Conservation (phyloP, 2,888 invertebrate genomes). For the Halictus ligatus region DNA sequence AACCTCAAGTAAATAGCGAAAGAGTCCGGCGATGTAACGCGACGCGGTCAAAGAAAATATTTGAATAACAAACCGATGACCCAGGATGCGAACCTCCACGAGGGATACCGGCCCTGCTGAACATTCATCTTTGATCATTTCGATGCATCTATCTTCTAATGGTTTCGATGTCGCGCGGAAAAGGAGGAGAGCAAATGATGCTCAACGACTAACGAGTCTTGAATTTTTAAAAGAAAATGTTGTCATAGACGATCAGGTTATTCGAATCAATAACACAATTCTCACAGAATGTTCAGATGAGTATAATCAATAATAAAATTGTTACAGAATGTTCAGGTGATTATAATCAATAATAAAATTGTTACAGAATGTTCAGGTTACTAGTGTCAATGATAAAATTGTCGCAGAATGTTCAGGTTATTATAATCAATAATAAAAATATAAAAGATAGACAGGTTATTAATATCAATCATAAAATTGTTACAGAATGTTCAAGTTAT, state of each 20-base stretch:
- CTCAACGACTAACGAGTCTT: neutral
- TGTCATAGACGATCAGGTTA: neutral
- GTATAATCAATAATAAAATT: neutral
- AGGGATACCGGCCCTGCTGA: neutral
- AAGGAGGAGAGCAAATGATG: neutral
- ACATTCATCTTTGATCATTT: neutral
- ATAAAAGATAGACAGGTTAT: too few species aligned
- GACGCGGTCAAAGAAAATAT: neutral
- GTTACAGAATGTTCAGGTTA: too few species aligned
- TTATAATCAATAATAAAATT: too few species aligned
- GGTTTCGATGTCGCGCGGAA: neutral
- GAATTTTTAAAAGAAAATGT: neutral
- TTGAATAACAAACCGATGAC: slow-evolving; percentile 30
- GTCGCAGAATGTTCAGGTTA: too few species aligned
- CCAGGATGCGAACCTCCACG: neutral
- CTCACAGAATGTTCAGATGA: too few species aligned
- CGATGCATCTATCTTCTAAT: neutral
- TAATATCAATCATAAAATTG: too few species aligned
- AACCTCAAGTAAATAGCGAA: slow-evolving; percentile 38
- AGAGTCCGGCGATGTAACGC: slow-evolving; percentile 17
- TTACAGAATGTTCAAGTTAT: too few species aligned
- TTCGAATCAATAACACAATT: neutral
- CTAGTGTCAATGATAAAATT: too few species aligned
- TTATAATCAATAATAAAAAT: too few species aligned
- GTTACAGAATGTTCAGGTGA: too few species aligned